Conservation (phyloP, 2,113 vertebrate genomes). For the Astur gentilis region DNA sequence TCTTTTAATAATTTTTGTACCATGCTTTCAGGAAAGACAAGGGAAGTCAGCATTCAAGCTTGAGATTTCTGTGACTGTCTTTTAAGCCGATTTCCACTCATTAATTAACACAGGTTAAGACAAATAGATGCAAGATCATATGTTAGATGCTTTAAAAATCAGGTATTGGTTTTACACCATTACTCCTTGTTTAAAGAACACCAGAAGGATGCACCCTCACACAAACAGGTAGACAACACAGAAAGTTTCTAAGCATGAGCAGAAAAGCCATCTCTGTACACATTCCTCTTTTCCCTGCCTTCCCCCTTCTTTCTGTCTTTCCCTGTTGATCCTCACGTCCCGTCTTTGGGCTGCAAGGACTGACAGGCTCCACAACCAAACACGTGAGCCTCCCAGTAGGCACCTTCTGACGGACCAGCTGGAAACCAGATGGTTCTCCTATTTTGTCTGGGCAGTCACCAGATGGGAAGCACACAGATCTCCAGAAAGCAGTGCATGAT, state of each 20-base stretch:
- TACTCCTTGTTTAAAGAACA: not conserved
- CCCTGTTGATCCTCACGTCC: not conserved
- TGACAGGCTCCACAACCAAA: not conserved
- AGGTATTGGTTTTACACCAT: not conserved
- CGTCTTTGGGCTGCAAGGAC: not conserved
- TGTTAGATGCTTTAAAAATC: not conserved
- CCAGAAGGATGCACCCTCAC: not conserved
- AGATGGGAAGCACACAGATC: slow-evolving; percentile 29
- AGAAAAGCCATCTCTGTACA: not conserved
- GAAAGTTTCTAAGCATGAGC: not conserved
- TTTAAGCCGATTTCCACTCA: not conserved
- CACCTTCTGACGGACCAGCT: slow-evolving; percentile 26
- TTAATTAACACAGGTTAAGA: not conserved
- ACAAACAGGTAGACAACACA: not conserved
- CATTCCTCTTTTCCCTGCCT: not conserved
- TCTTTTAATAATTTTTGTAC: not conserved
- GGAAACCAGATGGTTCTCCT: slow-evolving; percentile 52
- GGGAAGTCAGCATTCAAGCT: not conserved
- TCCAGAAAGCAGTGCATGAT: not conserved
- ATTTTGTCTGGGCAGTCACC: slow-evolving; percentile 43
- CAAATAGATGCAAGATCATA: not conserved
- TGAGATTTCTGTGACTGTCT: not conserved
- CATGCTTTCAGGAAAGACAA: not conserved
- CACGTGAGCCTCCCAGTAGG: not conserved
- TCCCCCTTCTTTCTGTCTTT: not conserved